These are phyloP conservation scores for Volucella inanis DNA, from an alignment of 2,888 invertebrate genomes.

Conservation along the genomic window DNA sequence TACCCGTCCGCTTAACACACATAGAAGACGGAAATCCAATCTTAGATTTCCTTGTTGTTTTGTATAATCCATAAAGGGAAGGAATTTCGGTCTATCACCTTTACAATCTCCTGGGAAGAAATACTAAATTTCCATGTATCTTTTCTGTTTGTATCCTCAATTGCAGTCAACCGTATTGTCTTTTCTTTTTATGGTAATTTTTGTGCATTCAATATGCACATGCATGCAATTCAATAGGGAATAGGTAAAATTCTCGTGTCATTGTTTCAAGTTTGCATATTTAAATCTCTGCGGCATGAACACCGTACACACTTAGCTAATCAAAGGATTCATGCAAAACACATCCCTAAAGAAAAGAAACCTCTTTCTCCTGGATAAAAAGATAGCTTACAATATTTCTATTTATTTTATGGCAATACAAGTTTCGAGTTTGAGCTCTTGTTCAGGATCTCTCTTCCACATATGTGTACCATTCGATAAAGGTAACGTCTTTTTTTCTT, in stretches of 20 bases:
- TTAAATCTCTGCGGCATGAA: conserved; percentile 30
- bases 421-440: not conserved
- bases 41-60: no score
- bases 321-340: conserved; percentile 41
- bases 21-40: no score
- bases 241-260: conserved; percentile 37
- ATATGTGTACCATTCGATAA: not conserved
- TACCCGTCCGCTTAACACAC: no score
- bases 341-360: conserved; percentile 35
- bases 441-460: not conserved
- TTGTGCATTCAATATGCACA: conserved; percentile 28
- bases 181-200: conserved; percentile 58
- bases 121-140: no score
- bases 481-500: conserved; percentile 12
- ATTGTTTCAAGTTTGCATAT: conserved; percentile 36
- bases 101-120: no score
- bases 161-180: conserved; percentile 31
- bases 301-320: conserved; percentile 53
- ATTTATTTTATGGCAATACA: not conserved
- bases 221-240: conserved; percentile 27
- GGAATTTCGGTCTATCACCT: no score
- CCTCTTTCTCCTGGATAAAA: conserved; percentile 42
- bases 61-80: no score
- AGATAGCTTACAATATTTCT: conserved; percentile 5
- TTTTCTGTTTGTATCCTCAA: not conserved